Evolutionary conservation across 2,797 vertebrate species (phyloP).

Genomic region (Pyrrhura leucotis): DNA sequence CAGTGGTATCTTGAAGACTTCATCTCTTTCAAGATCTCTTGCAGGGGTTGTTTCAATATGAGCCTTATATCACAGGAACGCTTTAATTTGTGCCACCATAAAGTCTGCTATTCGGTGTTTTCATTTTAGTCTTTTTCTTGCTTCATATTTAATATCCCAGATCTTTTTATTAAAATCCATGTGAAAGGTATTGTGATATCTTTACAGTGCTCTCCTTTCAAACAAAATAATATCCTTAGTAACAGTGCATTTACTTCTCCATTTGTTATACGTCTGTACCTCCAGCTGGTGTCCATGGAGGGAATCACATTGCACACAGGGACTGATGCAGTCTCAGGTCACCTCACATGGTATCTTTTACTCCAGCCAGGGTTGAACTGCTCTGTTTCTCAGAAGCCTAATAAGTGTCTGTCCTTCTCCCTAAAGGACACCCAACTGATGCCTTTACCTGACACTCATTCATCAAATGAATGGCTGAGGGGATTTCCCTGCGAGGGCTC

Average conservation of each 20-base stretch:
- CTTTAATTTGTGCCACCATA: conserved; percentile 9
- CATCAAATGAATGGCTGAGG: background rate
- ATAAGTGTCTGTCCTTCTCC: background rate
- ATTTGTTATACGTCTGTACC: background rate
- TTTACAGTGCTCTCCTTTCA: background rate
- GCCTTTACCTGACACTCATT: background rate
- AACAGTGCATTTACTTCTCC: background rate
- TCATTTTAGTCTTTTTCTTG: conserved; percentile 10
- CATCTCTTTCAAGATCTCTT: conserved; percentile 5
- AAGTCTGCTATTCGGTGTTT: background rate
- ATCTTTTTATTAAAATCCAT: conserved; percentile 51
- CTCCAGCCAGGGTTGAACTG: background rate
- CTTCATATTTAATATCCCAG: conserved; percentile 15
- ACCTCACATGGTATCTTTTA: background rate
- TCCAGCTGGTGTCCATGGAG: background rate
- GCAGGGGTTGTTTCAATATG: background rate
- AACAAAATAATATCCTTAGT: background rate
- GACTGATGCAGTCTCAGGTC: background rate
- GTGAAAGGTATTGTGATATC: conserved; percentile 25
- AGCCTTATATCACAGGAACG: background rate
- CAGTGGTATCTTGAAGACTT: conserved; percentile 1
- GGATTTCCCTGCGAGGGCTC: background rate
- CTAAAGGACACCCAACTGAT: background rate
- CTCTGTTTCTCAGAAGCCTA: background rate
- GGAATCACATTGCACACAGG: background rate